Conservation (phyloP, 2,113 vertebrate species). For the Cinclus mexicanus region DNA sequence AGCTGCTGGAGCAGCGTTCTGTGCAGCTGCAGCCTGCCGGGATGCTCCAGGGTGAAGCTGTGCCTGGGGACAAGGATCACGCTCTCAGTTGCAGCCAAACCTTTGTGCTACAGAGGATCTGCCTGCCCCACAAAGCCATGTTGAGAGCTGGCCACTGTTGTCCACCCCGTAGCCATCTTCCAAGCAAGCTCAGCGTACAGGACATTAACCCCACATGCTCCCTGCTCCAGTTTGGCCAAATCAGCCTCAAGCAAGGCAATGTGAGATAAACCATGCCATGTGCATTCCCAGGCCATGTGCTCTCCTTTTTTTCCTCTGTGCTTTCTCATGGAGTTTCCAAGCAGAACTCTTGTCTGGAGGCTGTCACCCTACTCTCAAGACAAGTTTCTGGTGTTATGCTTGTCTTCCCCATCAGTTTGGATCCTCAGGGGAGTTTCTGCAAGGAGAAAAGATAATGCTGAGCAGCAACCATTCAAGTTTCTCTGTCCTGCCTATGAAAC, state of each 20-base stretch:
- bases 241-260: not conserved
- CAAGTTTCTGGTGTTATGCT: not conserved
- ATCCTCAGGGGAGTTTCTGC: not conserved
- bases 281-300: not conserved
- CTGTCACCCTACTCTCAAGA: not conserved
- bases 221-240: not conserved
- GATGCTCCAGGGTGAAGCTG: not conserved
- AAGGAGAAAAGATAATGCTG: not conserved
- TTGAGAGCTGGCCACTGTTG: not conserved
- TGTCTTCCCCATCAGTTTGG: not conserved
- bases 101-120: not conserved
- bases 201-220: not conserved
- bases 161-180: rapidly evolving
- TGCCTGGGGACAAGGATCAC: not conserved
- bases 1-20: not conserved
- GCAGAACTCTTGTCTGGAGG: not conserved
- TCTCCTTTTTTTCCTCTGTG: not conserved
- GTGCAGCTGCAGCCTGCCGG: not conserved
- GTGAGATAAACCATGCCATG: not conserved
- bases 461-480: not conserved
- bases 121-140: not conserved
- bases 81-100: not conserved
- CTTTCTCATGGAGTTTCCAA: not conserved
- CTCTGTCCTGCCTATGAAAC: not conserved
- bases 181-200: not conserved